phyloP scores from a whole-genome alignment of 2,797 vertebrate species.

The Masticophis lateralis region DNA sequence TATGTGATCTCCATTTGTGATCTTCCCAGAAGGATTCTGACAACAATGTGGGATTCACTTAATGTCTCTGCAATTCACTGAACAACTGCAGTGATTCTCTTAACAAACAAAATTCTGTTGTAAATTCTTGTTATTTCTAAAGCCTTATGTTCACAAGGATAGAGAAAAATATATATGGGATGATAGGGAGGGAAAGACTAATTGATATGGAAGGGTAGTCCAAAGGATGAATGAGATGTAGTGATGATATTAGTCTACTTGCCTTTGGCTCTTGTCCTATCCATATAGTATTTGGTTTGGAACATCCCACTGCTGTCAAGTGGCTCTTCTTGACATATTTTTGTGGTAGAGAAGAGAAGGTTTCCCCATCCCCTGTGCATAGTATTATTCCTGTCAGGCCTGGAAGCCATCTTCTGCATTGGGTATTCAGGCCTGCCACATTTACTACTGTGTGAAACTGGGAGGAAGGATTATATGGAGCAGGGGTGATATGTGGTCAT shows the following conservation, averaged over 20 bases:
- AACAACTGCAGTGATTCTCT: background rate
- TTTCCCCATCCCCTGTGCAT: too few relatives aligned
- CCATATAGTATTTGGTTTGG: too few relatives aligned
- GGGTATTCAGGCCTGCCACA: too few relatives aligned
- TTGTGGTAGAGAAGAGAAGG: too few relatives aligned
- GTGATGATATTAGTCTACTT: background rate
- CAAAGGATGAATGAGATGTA: background rate
- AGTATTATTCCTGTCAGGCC: too few relatives aligned
- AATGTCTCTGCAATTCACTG: background rate
- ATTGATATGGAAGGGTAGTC: background rate
- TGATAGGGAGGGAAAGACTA: background rate
- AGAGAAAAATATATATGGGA: background rate
- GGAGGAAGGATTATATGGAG: too few relatives aligned
- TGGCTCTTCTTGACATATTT: too few relatives aligned
- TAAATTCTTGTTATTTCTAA: background rate
- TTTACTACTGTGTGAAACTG: too few relatives aligned
- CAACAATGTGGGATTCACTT: background rate
- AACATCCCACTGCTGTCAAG: too few relatives aligned
- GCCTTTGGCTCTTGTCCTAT: too few relatives aligned
- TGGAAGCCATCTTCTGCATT: too few relatives aligned
- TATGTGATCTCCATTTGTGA: background rate
- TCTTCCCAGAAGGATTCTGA: background rate
- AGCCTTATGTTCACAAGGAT: background rate
- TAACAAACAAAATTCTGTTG: background rate
- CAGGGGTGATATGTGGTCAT: too few relatives aligned